Evolutionary conservation across 2,113 vertebrate species (phyloP).

Genomic region (Nematolebias whitei): DNA sequence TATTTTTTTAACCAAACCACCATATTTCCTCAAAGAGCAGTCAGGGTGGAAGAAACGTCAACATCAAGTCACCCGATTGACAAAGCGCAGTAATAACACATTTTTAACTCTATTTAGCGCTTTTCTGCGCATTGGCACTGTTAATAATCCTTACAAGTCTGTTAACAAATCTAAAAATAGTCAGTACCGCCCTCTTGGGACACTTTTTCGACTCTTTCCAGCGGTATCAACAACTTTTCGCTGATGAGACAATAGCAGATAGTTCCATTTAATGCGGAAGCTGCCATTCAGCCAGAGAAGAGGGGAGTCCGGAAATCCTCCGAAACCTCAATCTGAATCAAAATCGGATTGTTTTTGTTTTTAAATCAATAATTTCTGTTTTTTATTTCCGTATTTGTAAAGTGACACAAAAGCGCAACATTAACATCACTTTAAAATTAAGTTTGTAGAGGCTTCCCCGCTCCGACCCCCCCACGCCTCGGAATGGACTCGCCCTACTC

Average conservation of each 20-base stretch:
- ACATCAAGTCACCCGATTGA: constrained; percentile 3
- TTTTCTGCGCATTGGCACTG: neutral
- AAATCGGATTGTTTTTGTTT: neutral
- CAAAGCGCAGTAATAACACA: constrained; percentile 2
- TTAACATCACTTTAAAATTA: fast-evolving
- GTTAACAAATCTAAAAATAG: neutral
- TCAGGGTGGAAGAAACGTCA: constrained; percentile 1
- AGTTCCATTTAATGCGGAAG: constrained; percentile 84
- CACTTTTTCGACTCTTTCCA: constrained; percentile 54
- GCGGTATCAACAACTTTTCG: constrained; percentile 87
- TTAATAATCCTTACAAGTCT: neutral
- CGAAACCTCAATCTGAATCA: neutral
- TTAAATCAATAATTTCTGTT: too few relatives aligned
- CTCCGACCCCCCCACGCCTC: constrained; percentile 6
- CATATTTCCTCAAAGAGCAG: neutral
- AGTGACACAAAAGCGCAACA: fast-evolving
- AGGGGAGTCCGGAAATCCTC: constrained; percentile 46
- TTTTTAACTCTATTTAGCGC: neutral
- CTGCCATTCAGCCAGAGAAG: constrained; percentile 60
- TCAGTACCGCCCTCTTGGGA: neutral
- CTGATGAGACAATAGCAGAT: constrained; percentile 89
- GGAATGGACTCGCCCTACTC: constrained; percentile 80
- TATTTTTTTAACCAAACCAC: neutral
- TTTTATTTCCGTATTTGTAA: neutral
- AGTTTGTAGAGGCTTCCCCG: neutral